A percentile compares a stretch with the other conserved stretches of the same genome.
phyloP scores from a whole-genome alignment of 1,140 invertebrate genomes.

The Drosophila leontia region DNA sequence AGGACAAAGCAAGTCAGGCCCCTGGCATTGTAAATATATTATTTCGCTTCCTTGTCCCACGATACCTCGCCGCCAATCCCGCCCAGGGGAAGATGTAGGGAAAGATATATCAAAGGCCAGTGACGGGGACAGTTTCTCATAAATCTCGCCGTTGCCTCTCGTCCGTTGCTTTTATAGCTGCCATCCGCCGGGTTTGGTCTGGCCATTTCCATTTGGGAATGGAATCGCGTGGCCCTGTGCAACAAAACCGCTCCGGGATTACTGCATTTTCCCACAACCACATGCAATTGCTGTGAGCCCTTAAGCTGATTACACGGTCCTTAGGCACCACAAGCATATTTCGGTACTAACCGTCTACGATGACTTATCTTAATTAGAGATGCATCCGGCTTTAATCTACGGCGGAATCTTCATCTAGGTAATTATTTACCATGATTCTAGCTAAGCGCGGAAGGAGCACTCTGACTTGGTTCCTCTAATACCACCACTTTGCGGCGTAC shows the following conservation, averaged over 20 bases:
- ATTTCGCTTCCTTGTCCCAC: conserved; percentile 31
- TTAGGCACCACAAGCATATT: conserved; percentile 4
- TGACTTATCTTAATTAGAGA: conserved; percentile 27
- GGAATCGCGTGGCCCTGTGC: conserved; percentile 19
- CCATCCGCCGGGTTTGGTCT: conserved; percentile 1
- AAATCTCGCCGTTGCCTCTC: conserved; percentile 51
- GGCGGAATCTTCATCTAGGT: conserved; percentile 7
- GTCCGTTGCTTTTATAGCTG: conserved; percentile 8
- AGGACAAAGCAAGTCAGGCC: conserved; percentile 68
- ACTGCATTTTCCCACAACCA: conserved; percentile 20
- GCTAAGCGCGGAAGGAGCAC: background rate
- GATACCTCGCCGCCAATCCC: conserved; percentile 1
- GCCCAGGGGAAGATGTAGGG: background rate
- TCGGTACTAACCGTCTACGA: conserved; percentile 21
- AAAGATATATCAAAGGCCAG: conserved; percentile 66
- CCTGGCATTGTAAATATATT: conserved; percentile 68
- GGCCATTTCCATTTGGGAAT: conserved; percentile 16
- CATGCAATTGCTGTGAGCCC: conserved; percentile 21
- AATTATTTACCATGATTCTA: conserved; percentile 10
- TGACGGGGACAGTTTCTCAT: conserved; percentile 60
- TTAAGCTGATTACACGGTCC: conserved; percentile 20
- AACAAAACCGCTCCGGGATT: background rate
- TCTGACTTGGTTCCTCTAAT: background rate
- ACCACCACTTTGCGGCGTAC: conserved; percentile 7
- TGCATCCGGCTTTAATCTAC: conserved; percentile 16